phyloP scores from a whole-genome alignment of 2,888 invertebrate species.

The Acronicta alni region DNA sequence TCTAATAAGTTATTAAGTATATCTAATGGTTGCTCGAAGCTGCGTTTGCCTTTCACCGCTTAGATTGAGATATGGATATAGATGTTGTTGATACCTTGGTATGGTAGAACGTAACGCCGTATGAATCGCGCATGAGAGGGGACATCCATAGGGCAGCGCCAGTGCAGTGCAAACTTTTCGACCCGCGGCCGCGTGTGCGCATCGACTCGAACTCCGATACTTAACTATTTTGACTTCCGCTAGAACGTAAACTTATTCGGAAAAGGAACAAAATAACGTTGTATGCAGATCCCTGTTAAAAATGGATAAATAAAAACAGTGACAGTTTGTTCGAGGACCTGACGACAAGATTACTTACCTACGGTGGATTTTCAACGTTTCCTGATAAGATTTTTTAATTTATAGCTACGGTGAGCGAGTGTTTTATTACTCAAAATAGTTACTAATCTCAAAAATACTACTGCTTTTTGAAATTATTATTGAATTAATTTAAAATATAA shows the following conservation, averaged over 20 bases:
- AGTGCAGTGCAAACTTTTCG: constrained; percentile 65
- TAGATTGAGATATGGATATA: constrained; percentile 32
- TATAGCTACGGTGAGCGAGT: constrained; percentile 74
- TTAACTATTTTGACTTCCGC: constrained; percentile 12
- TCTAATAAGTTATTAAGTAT: background rate
- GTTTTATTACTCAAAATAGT: constrained; percentile 55
- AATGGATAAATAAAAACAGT: constrained; percentile 16
- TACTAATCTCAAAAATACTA: background rate
- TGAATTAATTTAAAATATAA: no score
- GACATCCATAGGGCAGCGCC: constrained; percentile 36
- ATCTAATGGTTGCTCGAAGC: constrained; percentile 8
- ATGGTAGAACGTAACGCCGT: constrained; percentile 44
- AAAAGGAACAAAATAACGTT: constrained; percentile 17
- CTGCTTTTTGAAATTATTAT: no score
- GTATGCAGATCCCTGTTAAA: background rate
- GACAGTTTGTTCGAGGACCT: constrained; percentile 47
- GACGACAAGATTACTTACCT: constrained; percentile 46
- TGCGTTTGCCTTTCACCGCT: constrained; percentile 52
- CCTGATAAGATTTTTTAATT: constrained; percentile 73
- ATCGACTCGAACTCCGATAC: constrained; percentile 32
- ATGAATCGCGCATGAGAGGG: constrained; percentile 55
- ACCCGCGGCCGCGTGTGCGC: constrained; percentile 65
- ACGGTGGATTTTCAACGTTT: constrained; percentile 55
- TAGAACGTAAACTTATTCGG: constrained; percentile 14
- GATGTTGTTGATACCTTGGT: constrained; percentile 48